These are phyloP conservation scores for Nestor notabilis DNA, from an alignment of 2,113 vertebrate species.

Conservation along the genomic window DNA sequence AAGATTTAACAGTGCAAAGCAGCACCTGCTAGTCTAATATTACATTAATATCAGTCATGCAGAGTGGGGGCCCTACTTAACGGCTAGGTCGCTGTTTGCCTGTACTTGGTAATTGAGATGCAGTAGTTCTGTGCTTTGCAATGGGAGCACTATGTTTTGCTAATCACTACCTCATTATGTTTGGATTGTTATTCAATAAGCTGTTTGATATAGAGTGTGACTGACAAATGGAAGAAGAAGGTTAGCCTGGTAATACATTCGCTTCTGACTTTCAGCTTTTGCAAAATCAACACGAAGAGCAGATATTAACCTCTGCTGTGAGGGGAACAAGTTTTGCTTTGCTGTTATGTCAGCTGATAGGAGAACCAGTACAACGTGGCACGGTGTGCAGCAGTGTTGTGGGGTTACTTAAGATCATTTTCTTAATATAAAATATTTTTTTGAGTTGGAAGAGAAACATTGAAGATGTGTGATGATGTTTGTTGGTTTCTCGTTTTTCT, in stretches of 20 bases:
- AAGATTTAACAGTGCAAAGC: slow-evolving; percentile 1
- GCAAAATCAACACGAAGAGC: background rate
- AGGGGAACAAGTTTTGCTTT: background rate
- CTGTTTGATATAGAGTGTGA: background rate
- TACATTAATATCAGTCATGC: background rate
- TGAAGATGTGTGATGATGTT: background rate
- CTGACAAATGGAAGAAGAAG: background rate
- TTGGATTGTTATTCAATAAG: background rate
- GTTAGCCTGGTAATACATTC: background rate
- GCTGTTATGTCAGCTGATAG: background rate
- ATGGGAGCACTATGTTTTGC: background rate
- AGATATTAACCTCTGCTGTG: background rate
- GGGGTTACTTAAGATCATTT: background rate
- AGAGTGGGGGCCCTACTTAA: background rate
- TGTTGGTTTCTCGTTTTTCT: background rate
- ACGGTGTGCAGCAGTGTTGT: background rate
- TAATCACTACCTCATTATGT: background rate
- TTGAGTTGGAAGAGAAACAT: background rate
- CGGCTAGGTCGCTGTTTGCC: background rate
- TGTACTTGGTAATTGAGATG: background rate
- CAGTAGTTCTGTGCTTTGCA: background rate
- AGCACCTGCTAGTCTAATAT: slow-evolving; percentile 35
- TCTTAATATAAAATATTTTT: background rate
- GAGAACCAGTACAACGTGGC: background rate
- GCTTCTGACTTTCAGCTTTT: background rate